Evolutionary conservation across 1,140 invertebrate species (phyloP).

Genomic region (Apocrypta bakeri): DNA sequence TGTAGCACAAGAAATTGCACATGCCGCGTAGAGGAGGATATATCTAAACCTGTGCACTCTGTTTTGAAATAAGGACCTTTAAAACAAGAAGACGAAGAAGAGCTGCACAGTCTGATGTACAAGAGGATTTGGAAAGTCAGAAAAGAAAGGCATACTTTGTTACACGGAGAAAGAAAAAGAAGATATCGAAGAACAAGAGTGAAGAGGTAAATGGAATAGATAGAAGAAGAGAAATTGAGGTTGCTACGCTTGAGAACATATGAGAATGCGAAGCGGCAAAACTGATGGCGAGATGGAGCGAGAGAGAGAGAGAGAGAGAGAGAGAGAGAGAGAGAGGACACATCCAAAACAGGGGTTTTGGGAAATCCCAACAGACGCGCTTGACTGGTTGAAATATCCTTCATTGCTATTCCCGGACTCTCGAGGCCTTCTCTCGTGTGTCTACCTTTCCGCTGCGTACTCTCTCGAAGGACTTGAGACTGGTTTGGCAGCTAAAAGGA

Average conservation of each 20-base stretch:
- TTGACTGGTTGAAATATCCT: conserved; percentile 70
- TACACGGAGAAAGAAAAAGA: conserved; percentile 11
- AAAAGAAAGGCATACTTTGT: conserved; percentile 4
- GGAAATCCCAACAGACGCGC: conserved; percentile 63
- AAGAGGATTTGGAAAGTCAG: conserved; percentile 24
- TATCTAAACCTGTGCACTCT: not conserved
- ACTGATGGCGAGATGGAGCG: conserved; percentile 34
- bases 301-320: conserved; percentile 13
- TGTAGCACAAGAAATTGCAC: conserved; percentile 40
- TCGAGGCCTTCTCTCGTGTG: conserved; percentile 51
- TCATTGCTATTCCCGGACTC: conserved; percentile 65
- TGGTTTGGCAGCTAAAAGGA: conserved; percentile 56
- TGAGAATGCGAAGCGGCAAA: conserved; percentile 36
- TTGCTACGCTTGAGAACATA: conserved; percentile 36
- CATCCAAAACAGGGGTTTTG: conserved; percentile 72
- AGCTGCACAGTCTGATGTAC: not conserved
- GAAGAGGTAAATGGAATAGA: conserved; percentile 39
- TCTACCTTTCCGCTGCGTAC: not conserved
- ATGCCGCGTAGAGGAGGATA: conserved; percentile 39
- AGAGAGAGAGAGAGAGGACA: conserved; percentile 49
- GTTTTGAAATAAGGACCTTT: conserved; percentile 31
- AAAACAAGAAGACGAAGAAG: conserved; percentile 42
- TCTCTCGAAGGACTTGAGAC: conserved; percentile 52
- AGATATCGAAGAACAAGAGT: conserved; percentile 49
- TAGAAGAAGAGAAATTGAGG: conserved; percentile 50